phyloP scores from a whole-genome alignment of 2,888 invertebrate genomes.

The Drosophila ezoana region DNA sequence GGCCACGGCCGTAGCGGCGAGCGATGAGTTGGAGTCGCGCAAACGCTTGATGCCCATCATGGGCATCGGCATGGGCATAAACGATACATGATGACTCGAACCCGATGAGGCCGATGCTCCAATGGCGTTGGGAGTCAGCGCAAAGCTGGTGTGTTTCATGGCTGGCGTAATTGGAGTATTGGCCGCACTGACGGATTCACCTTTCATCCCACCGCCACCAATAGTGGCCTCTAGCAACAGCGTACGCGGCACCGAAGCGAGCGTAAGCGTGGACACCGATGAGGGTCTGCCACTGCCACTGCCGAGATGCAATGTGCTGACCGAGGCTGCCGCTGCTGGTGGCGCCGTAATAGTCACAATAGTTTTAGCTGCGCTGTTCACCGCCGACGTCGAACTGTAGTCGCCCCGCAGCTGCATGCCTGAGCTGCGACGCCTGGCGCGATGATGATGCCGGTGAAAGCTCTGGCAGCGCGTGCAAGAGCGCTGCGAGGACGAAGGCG shows the following conservation, averaged over 20 bases:
- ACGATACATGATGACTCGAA: conserved; percentile 78
- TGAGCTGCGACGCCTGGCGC: conserved; percentile 82
- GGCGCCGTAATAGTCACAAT: conserved; percentile 78
- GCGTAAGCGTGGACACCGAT: conserved; percentile 72
- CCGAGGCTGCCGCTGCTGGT: conserved; percentile 65
- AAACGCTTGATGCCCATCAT: conserved; percentile 56
- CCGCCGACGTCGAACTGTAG: conserved; percentile 66
- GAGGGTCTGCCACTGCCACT: conserved; percentile 45
- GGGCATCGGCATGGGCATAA: conserved; percentile 61
- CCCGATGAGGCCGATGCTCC: conserved; percentile 62
- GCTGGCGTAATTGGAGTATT: conserved; percentile 65
- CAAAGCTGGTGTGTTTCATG: conserved; percentile 83
- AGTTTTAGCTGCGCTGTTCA: conserved; percentile 72
- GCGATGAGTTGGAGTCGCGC: conserved; percentile 57
- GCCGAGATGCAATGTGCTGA: conserved; percentile 55
- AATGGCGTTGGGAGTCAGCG: conserved; percentile 78
- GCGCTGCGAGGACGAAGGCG: conserved; percentile 75
- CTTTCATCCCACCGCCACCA: conserved; percentile 39
- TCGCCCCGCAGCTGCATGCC: conserved; percentile 71
- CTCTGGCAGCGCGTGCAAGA: conserved; percentile 84
- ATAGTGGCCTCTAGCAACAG: conserved; percentile 59
- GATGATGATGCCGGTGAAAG: conserved; percentile 84
- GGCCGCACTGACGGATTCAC: conserved; percentile 64
- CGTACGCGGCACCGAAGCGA: conserved; percentile 72
- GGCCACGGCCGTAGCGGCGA: conserved; percentile 27